Evolutionary conservation across 2,797 vertebrate species (phyloP).

Genomic region (Phoxinus dragarum): DNA sequence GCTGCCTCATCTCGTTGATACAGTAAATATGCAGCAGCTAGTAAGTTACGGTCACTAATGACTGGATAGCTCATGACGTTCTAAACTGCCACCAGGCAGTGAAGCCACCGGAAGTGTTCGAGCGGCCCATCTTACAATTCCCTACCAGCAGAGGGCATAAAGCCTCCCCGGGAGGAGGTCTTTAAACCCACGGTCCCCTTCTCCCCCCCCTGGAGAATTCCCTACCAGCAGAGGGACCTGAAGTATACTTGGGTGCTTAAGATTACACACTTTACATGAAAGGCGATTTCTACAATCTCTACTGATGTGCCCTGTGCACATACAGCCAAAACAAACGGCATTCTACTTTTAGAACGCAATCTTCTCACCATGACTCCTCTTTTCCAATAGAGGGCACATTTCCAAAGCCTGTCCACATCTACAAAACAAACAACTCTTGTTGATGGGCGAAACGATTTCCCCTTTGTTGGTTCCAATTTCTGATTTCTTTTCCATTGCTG

Average conservation of each 20-base stretch:
- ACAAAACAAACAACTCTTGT: slow-evolving; percentile 51
- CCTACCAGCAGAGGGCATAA: no score
- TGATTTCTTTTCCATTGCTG: not conserved
- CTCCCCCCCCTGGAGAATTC: no score
- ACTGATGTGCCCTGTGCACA: slow-evolving; percentile 45
- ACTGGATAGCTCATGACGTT: no score
- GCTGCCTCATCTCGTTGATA: no score
- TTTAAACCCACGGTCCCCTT: not conserved
- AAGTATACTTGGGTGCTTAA: not conserved
- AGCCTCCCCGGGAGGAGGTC: no score
- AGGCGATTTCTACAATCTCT: not conserved
- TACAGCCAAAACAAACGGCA: slow-evolving; percentile 50
- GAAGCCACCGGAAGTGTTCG: no score
- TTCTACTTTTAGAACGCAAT: slow-evolving; percentile 53
- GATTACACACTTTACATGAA: not conserved
- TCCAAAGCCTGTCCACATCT: slow-evolving; percentile 35
- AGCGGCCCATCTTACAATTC: no score
- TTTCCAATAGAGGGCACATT: slow-evolving; percentile 55
- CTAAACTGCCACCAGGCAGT: no score
- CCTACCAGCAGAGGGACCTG: no score
- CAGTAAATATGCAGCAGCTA: no score
- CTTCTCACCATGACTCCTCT: slow-evolving; percentile 62
- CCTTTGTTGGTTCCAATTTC: not conserved
- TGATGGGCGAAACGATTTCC: not conserved
- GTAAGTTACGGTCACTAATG: no score